Evolutionary conservation across 2,113 vertebrate species (phyloP).

Genomic region (Chinchilla lanigera): DNA sequence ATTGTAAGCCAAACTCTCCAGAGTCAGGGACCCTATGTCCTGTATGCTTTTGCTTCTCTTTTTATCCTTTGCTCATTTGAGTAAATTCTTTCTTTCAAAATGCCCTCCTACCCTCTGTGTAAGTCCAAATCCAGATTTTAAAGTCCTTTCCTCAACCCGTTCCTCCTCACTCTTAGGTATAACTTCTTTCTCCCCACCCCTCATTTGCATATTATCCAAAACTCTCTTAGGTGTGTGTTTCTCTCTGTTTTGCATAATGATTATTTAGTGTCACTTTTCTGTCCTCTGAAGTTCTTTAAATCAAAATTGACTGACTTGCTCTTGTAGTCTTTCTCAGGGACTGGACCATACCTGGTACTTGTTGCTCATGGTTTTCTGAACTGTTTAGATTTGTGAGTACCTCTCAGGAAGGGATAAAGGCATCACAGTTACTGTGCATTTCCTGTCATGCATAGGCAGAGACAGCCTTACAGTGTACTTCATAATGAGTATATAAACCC

Average conservation of each 20-base stretch:
- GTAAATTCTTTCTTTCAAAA: slow-evolving; percentile 3
- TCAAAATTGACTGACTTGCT: neutral
- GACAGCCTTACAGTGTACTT: neutral
- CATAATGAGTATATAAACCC: neutral
- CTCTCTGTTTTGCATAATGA: neutral
- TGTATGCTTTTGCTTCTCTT: neutral
- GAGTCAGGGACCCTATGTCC: neutral
- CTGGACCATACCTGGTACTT: neutral
- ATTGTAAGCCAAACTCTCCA: neutral
- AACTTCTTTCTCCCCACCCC: neutral
- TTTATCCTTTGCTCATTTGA: neutral
- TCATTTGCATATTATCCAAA: neutral
- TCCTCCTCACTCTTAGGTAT: neutral
- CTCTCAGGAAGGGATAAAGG: neutral
- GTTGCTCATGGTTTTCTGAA: neutral
- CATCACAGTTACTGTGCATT: neutral
- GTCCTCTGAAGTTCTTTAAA: neutral
- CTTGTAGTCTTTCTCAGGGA: neutral
- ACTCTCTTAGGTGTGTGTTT: neutral
- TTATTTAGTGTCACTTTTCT: neutral
- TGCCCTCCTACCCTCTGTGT: accelerated
- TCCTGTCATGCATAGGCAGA: neutral
- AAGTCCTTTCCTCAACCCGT: neutral
- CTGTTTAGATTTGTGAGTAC: neutral
- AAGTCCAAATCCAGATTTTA: neutral